Base-by-base conservation (phyloP, 2,113 vertebrate genomes). In the Uria lomvia region DNA sequence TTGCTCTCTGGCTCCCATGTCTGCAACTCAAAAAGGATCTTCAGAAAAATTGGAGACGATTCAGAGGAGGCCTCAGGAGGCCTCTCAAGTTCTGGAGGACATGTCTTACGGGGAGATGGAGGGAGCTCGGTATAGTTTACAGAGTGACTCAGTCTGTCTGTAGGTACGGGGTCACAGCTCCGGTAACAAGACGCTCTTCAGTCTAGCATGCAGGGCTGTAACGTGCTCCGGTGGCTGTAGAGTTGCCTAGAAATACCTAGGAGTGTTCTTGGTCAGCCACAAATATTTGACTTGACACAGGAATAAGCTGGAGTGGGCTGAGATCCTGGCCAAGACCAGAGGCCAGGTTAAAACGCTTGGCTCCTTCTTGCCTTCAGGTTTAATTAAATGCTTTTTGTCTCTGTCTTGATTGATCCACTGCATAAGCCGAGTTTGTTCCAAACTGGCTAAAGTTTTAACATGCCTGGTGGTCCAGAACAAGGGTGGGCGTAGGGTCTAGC, bases 241-340 rank as follows among this genome's bases (percentile, higher is more conserved):
- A 76, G 71, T 38, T 94, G 82, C 76, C 68, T 89, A 16, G 88
- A 89, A 95, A 87, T 81, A 90, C 24, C 74, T 68, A 43, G 81
- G 91, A 91, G 77, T 32, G 66, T 75, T 87, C 56, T 91, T 85
- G 92, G 93, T 91, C 92, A 96, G 92, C 93, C 92, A 88, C 96
- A 95, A 93, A 68, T 93, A 91, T 97, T 95, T 94, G 78, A 56
- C 70, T 90, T 6, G 15, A 27, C 3, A 15, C 34, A 85, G 81
- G 66, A 95, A 16, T 79, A 83, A 88, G 68, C 68, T 88, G 83
- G 83, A 94, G 63, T 67, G 52, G 76, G 70, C 91, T 79, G 89
- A 87, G 88, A 85, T 90, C 58, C 84, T 90, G 81, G 62, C 77
- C 62, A 38, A 32, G 81, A 68, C 40, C 58, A 56, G 74, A 65